These are phyloP conservation scores for Cremastobaeus sp. DNA, from an alignment of 2,888 invertebrate genomes.

Conservation along the genomic window DNA sequence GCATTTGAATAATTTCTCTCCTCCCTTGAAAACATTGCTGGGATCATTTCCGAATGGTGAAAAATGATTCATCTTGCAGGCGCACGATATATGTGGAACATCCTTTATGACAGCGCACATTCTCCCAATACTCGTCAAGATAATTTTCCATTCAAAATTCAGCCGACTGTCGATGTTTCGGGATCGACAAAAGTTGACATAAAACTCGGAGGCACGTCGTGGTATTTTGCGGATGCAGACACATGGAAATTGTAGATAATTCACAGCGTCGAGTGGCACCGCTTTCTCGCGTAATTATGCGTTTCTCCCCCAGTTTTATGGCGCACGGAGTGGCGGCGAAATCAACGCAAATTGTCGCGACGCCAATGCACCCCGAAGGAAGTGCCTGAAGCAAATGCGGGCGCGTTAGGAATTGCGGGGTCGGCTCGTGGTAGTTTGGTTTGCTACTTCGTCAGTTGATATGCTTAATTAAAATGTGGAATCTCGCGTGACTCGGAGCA, in stretches of 20 bases:
- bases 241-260: conserved; percentile 64
- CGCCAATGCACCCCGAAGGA: conserved; percentile 47
- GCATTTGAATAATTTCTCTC: too few relatives aligned
- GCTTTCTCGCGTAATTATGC: conserved; percentile 59
- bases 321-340: conserved; percentile 37
- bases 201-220: conserved; percentile 7
- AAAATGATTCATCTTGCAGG: too few relatives aligned
- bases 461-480: conserved; percentile 53
- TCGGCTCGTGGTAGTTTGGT: conserved; percentile 29
- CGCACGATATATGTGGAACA: too few relatives aligned
- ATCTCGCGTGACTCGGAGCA: conserved; percentile 49
- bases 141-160: conserved; percentile 2
- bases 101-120: too few relatives aligned
- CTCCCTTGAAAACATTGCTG: too few relatives aligned
- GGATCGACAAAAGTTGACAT: not conserved
- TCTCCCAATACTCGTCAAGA: not conserved
- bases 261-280: conserved; percentile 61
- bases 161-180: not conserved
- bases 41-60: too few relatives aligned
- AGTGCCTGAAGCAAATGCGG: conserved; percentile 43
- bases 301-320: conserved; percentile 51
- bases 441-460: conserved; percentile 52
- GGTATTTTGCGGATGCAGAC: conserved; percentile 47
- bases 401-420: conserved; percentile 43
- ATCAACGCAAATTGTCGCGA: conserved; percentile 54